A percentile compares a stretch with the other conserved stretches of the same genome.
phyloP scores from a whole-genome alignment of 2,113 vertebrate genomes.

The Amphiprion percula region DNA sequence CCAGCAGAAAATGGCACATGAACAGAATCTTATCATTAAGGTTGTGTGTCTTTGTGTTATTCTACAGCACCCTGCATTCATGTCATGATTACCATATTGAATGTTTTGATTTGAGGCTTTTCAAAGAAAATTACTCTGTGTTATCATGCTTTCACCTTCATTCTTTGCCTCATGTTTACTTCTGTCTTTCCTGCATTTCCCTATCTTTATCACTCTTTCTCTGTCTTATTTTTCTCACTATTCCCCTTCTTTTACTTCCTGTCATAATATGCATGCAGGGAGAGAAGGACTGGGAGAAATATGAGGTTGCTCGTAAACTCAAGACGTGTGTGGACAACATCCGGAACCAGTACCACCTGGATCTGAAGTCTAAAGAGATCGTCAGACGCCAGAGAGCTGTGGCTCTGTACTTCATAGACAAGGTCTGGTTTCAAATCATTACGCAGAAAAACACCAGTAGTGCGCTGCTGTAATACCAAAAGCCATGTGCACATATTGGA shows the following conservation, averaged over 20 bases:
- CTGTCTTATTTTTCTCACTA: too few species aligned
- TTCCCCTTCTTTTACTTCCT: neutral
- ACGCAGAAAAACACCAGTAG: neutral
- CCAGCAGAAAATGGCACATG: neutral
- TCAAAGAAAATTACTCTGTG: conserved; percentile 1
- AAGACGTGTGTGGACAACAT: conserved; percentile 77
- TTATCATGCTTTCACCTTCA: neutral
- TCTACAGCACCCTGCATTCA: neutral
- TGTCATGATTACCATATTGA: conserved; percentile 20
- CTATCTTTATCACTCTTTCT: neutral
- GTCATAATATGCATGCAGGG: conserved; percentile 53
- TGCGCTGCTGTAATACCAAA: neutral
- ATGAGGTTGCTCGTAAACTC: conserved; percentile 78
- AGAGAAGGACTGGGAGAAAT: conserved; percentile 86
- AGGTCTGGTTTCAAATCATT: conserved; percentile 58
- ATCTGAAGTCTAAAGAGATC: conserved; percentile 84
- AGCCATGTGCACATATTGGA: conserved; percentile 30
- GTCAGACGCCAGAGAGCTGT: conserved; percentile 74
- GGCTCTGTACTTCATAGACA: conserved; percentile 85
- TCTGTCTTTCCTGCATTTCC: neutral
- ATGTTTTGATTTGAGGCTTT: conserved; percentile 9
- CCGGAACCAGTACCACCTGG: conserved; percentile 71
- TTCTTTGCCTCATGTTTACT: neutral
- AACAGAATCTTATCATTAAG: neutral
- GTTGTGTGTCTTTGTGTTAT: conserved; percentile 1